Percentiles rank a stretch among this genome's conserved stretches.
phyloP scores from a whole-genome alignment of 2,113 vertebrate species.

The Holacanthus passer region DNA sequence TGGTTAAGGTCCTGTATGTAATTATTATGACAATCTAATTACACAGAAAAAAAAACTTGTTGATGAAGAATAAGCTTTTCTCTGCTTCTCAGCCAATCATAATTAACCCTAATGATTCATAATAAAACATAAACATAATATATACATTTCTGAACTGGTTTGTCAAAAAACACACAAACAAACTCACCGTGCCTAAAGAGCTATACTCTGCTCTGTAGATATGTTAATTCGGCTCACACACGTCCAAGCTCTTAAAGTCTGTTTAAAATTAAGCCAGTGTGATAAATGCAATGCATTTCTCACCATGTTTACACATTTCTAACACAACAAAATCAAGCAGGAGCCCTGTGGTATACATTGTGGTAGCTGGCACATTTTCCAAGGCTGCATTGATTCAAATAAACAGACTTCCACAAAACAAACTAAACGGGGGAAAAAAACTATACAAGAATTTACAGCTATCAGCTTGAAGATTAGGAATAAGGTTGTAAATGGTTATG shows the following conservation, averaged over 20 bases:
- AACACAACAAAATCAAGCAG: slow-evolving; percentile 3
- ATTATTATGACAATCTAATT: neutral
- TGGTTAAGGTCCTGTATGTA: neutral
- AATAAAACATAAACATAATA: neutral
- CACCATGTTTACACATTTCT: neutral
- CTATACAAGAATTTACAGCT: neutral
- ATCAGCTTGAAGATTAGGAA: neutral
- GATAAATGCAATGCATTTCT: neutral
- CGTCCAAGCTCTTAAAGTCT: neutral
- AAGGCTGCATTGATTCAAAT: slow-evolving; percentile 13
- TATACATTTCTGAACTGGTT: neutral
- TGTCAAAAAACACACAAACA: neutral
- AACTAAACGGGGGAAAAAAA: too few relatives aligned
- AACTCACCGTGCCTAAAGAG: neutral
- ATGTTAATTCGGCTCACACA: neutral
- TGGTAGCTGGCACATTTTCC: neutral
- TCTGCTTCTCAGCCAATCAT: neutral
- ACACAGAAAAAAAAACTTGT: neutral
- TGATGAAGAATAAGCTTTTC: neutral
- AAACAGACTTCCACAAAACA: slow-evolving; percentile 2
- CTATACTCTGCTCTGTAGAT: neutral
- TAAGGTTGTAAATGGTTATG: neutral
- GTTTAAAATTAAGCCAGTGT: neutral
- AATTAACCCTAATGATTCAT: neutral
- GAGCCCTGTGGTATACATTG: neutral